Percentiles rank a stretch among this genome's conserved stretches.
Conservation (phyloP, 2,113 vertebrate genomes). For the Columba janthina region DNA sequence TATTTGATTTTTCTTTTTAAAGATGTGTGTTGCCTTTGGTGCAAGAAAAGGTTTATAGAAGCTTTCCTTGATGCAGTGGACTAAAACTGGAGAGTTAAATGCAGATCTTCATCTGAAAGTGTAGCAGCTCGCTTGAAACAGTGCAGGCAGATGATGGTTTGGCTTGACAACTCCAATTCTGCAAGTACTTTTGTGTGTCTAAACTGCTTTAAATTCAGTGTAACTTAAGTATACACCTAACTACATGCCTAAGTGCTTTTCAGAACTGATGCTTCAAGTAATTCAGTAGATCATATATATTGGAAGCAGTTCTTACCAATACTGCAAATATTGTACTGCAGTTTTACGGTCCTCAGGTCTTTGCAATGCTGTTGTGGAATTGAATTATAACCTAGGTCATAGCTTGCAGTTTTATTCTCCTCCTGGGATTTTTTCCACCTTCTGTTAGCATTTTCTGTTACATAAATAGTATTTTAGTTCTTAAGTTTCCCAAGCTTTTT, state of each 20-base stretch:
- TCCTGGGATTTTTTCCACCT: not conserved
- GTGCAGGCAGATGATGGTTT: not conserved
- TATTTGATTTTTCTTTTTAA: not conserved
- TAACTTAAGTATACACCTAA: not conserved
- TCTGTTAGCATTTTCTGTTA: constrained; percentile 34
- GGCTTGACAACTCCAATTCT: not conserved
- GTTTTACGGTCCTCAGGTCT: not conserved
- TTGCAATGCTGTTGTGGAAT: not conserved
- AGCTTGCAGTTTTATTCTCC: not conserved
- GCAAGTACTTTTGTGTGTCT: not conserved
- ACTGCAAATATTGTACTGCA: not conserved
- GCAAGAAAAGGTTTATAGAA: not conserved
- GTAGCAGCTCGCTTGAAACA: not conserved
- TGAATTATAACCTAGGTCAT: not conserved
- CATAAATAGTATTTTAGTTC: not conserved
- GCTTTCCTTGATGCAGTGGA: not conserved
- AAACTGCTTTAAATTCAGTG: not conserved
- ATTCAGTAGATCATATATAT: not conserved
- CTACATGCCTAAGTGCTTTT: not conserved
- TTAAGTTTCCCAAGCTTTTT: not conserved
- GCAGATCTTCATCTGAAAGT: not conserved
- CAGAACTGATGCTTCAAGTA: not conserved
- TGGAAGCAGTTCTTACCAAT: not conserved
- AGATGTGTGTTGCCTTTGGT: not conserved
- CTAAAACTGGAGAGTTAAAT: not conserved